Evolutionary conservation across 2,888 invertebrate species (phyloP).

Genomic region (Pocota personata): DNA sequence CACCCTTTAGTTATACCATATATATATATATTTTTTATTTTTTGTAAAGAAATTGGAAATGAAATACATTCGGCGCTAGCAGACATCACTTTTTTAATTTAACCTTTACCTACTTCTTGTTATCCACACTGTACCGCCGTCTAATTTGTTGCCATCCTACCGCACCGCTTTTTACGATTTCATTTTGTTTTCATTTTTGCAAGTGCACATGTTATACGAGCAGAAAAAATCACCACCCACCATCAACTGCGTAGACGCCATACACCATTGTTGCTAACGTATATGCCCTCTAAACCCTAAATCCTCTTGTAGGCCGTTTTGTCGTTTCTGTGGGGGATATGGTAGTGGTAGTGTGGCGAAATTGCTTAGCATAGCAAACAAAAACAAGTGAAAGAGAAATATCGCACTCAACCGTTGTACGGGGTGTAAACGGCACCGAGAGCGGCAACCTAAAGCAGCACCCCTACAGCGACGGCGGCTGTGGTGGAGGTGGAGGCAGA

Average conservation of each 20-base stretch:
- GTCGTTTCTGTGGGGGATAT: neutral
- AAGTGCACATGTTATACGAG: constrained; percentile 18
- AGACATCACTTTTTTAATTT: too few species aligned
- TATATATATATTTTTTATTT: too few species aligned
- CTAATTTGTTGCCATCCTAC: neutral
- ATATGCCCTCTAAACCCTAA: constrained; percentile 5
- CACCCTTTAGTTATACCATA: too few species aligned
- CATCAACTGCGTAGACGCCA: neutral
- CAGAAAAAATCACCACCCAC: neutral
- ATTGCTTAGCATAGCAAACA: constrained; percentile 29
- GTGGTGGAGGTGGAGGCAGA: neutral
- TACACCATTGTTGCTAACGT: neutral
- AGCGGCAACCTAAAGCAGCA: constrained; percentile 8
- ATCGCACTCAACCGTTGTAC: constrained; percentile 47
- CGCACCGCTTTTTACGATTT: neutral
- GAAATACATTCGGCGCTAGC: too few species aligned
- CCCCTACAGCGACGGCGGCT: neutral
- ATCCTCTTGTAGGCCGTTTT: constrained; percentile 37
- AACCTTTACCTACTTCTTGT: too few species aligned
- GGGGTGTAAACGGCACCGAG: constrained; percentile 26
- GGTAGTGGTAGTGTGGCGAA: constrained; percentile 1
- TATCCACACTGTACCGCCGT: neutral
- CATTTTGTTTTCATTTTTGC: constrained; percentile 25
- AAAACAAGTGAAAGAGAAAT: constrained; percentile 50
- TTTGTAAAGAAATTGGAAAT: too few species aligned